phyloP scores from a whole-genome alignment of 2,113 vertebrate genomes.

The Oreochromis tanganicae region DNA sequence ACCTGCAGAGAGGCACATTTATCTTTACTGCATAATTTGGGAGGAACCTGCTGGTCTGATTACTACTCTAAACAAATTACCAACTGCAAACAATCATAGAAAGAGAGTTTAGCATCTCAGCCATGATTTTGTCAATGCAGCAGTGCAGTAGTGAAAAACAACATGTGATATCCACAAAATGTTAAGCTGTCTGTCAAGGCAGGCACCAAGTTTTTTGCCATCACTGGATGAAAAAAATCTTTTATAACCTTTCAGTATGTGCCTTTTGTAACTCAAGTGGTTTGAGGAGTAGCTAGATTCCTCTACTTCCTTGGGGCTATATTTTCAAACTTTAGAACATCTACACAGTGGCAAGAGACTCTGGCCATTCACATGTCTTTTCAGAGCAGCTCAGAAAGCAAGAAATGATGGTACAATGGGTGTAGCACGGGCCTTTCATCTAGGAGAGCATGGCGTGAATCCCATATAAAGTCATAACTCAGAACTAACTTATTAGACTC shows the following conservation, averaged over 20 bases:
- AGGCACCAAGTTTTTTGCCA: neutral
- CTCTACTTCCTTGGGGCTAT: neutral
- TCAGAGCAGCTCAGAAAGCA: neutral
- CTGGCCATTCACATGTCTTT: neutral
- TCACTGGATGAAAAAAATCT: neutral
- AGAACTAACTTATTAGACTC: neutral
- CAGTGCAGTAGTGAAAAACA: neutral
- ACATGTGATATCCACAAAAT: neutral
- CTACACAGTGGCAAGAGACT: neutral
- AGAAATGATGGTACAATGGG: neutral
- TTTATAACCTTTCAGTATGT: neutral
- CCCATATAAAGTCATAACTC: neutral
- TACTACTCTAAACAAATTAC: neutral
- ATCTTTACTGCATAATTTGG: neutral
- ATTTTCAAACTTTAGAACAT: neutral
- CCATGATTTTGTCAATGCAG: neutral
- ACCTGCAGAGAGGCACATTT: neutral
- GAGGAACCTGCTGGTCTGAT: neutral
- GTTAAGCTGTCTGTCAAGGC: neutral
- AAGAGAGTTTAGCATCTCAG: neutral
- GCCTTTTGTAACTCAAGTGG: neutral
- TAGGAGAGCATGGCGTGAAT: neutral
- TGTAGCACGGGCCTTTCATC: neutral
- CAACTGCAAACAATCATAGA: neutral
- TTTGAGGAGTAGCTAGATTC: neutral